Conservation (phyloP, 2,888 invertebrate genomes). For the Zygothrica quintamaculata region DNA sequence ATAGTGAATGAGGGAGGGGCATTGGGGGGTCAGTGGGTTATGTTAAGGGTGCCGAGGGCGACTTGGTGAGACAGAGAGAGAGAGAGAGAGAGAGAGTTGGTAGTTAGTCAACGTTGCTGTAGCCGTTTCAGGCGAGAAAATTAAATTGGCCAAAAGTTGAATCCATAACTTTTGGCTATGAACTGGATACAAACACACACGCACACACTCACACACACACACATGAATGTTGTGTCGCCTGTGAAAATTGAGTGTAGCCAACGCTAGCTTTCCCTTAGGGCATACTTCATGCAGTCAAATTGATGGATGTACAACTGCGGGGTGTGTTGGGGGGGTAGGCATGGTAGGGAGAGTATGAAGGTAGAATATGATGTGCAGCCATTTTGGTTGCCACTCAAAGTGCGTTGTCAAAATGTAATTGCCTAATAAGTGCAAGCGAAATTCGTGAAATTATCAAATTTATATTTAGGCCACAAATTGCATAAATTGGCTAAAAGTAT, state of each 20-base stretch:
- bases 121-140: constrained; percentile 83
- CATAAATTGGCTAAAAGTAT: too few species aligned
- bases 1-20: constrained; percentile 13
- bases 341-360: neutral
- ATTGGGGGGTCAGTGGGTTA: too few species aligned
- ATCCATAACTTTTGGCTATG: constrained; percentile 79
- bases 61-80: too few species aligned
- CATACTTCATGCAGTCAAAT: constrained; percentile 27
- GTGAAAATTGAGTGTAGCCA: constrained; percentile 76
- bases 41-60: neutral
- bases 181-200: constrained; percentile 58
- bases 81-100: too few species aligned
- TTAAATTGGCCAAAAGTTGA: constrained; percentile 83
- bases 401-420: constrained; percentile 55
- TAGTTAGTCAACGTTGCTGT: constrained; percentile 46
- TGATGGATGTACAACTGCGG: too few species aligned
- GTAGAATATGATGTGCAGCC: constrained; percentile 57
- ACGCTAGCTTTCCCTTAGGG: constrained; percentile 50
- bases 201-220: constrained; percentile 12
- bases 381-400: constrained; percentile 66
- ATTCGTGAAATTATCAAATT: too few species aligned
- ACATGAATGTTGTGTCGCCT: constrained; percentile 49
- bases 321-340: neutral
- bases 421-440: constrained; percentile 45
- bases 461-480: too few species aligned